A percentile compares a stretch with the other conserved stretches of the same genome.
Conservation (phyloP, 2,888 invertebrate species). For the Hydrotaea cyrtoneurina region DNA sequence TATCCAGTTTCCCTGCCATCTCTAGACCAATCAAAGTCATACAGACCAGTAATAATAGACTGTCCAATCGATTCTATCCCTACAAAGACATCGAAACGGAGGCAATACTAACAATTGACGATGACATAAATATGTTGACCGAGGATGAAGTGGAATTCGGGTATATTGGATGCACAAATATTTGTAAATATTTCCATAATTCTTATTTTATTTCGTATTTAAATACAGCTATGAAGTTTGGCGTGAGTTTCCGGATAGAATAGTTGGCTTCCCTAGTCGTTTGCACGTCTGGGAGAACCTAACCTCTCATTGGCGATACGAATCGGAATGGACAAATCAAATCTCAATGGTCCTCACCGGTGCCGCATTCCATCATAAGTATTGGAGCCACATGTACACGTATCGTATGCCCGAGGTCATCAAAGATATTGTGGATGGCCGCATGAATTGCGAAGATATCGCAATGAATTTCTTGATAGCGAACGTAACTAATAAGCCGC, state of each 20-base stretch:
- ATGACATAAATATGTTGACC: constrained; percentile 97
- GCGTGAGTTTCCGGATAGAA: constrained; percentile 97
- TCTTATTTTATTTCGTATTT: constrained; percentile 14
- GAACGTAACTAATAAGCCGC: constrained; percentile 95
- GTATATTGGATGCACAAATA: constrained; percentile 81
- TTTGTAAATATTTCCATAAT: background rate
- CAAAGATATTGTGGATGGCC: constrained; percentile 94
- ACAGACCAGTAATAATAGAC: constrained; percentile 92
- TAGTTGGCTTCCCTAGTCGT: constrained; percentile 97
- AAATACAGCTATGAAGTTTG: constrained; percentile 88
- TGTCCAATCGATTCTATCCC: constrained; percentile 97
- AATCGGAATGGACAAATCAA: constrained; percentile 98
- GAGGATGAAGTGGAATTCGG: constrained; percentile 98
- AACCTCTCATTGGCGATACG: constrained; percentile 93
- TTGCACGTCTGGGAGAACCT: constrained; percentile 96
- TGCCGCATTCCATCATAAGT: constrained; percentile 98
- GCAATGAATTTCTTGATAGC: constrained; percentile 99
- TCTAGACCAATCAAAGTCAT: constrained; percentile 94
- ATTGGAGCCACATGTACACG: constrained; percentile 97
- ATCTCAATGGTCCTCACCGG: constrained; percentile 98
- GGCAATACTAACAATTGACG: constrained; percentile 96
- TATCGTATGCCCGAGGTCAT: constrained; percentile 92
- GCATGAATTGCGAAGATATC: constrained; percentile 99
- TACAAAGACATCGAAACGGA: constrained; percentile 98
- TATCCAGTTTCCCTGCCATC: constrained; percentile 93